A percentile compares a stretch with the other conserved stretches of the same genome.
Evolutionary conservation across 2,888 invertebrate species (phyloP).

Genomic region (Cerastis leucographa): DNA sequence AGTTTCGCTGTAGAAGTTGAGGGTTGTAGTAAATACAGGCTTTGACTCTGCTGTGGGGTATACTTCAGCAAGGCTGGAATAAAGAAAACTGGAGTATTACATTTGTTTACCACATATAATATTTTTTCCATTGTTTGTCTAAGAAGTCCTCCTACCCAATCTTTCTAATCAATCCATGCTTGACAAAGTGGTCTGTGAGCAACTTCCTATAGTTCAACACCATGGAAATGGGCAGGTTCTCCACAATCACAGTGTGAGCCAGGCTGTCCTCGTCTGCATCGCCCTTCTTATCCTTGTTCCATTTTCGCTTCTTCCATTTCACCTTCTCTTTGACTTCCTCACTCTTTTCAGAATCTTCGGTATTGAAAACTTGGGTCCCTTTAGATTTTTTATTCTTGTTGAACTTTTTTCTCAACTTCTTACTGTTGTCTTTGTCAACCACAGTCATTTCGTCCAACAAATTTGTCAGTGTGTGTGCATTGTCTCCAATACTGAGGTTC

Average conservation of each 20-base stretch:
- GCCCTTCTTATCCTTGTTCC: slow-evolving; percentile 83
- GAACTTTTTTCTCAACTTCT: slow-evolving; percentile 74
- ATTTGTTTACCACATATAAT: not conserved
- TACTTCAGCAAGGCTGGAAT: slow-evolving; percentile 81
- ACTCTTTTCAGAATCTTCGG: slow-evolving; percentile 63
- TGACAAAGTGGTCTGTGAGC: slow-evolving; percentile 80
- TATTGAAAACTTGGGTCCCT: slow-evolving; percentile 56
- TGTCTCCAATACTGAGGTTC: slow-evolving; percentile 84
- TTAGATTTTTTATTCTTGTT: slow-evolving; percentile 72
- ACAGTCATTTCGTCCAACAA: slow-evolving; percentile 85
- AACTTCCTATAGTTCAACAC: slow-evolving; percentile 79
- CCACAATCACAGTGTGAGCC: slow-evolving; percentile 77
- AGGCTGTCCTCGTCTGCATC: slow-evolving; percentile 65
- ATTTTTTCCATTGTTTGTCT: not conserved
- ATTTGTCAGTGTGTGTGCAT: slow-evolving; percentile 81
- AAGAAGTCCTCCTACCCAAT: slow-evolving; percentile 79
- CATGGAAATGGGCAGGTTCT: slow-evolving; percentile 81
- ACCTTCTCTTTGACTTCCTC: slow-evolving; percentile 78
- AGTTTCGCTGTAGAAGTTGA: slow-evolving; percentile 79
- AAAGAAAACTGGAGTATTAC: not conserved
- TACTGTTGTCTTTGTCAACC: slow-evolving; percentile 80
- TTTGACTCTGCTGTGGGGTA: slow-evolving; percentile 79
- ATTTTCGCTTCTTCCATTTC: slow-evolving; percentile 84
- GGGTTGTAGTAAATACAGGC: slow-evolving; percentile 82
- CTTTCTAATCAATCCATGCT: slow-evolving; percentile 79